Conservation (phyloP, 1,140 invertebrate species). For the Rhopalosiphum padi region DNA sequence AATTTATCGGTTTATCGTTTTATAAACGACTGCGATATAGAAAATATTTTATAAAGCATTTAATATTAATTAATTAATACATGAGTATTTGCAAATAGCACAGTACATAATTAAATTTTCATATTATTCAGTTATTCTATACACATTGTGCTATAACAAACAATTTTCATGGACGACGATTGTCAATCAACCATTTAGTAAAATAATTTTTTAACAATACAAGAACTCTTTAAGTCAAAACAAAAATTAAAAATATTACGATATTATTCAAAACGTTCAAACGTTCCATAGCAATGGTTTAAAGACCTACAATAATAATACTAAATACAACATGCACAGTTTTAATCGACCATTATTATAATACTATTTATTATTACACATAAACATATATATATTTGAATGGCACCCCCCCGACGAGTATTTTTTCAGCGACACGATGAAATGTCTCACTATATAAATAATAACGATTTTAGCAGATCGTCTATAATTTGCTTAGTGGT, state of each 20-base stretch:
- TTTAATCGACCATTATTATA: background rate
- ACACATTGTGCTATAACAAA: background rate
- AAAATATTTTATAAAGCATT: background rate
- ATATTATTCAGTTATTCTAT: background rate
- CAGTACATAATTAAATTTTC: background rate
- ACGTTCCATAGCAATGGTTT: background rate
- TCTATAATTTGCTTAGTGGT: slow-evolving; percentile 33
- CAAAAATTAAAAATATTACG: background rate
- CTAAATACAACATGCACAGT: background rate
- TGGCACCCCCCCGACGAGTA: slow-evolving; percentile 18
- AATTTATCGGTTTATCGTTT: background rate
- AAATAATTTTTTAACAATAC: background rate
- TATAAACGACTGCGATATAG: background rate
- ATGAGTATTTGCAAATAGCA: background rate
- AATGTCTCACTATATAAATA: slow-evolving; percentile 11
- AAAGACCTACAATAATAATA: background rate
- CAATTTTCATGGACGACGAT: background rate
- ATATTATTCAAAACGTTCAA: background rate
- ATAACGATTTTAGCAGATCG: background rate
- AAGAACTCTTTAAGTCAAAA: background rate
- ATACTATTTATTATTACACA: background rate
- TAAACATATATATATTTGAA: background rate
- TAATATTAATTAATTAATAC: background rate
- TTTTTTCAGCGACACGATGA: background rate
- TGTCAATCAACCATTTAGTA: background rate